Conservation (phyloP, 2,113 vertebrate species). For the Lepus timidus region DNA sequence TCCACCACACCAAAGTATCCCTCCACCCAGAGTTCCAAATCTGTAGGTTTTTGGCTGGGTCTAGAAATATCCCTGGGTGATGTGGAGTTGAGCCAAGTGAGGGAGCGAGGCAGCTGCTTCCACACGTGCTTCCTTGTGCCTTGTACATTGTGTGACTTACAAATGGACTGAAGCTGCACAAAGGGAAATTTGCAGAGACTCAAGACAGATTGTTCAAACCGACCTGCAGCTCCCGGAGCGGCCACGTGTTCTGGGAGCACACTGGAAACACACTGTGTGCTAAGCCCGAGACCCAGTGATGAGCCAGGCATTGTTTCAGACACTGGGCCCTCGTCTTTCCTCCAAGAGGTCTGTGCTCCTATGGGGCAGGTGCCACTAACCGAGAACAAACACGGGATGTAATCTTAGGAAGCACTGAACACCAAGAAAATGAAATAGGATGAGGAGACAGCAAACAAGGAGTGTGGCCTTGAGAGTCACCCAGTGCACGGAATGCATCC, state of each 20-base stretch:
- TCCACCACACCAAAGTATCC: background rate
- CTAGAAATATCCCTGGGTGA: constrained; percentile 42
- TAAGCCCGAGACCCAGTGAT: background rate
- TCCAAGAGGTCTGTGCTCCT: background rate
- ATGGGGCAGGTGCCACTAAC: background rate
- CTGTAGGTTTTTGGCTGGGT: constrained; percentile 41
- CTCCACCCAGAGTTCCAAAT: background rate
- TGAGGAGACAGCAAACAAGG: background rate
- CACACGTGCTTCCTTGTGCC: background rate
- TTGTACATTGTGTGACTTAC: background rate
- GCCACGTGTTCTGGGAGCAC: background rate
- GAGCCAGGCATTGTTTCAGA: background rate
- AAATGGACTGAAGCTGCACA: background rate
- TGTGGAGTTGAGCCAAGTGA: background rate
- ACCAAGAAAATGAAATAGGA: background rate
- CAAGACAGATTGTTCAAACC: background rate
- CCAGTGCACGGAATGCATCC: background rate
- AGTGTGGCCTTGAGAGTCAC: background rate
- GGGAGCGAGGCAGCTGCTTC: background rate
- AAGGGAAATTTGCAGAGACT: background rate
- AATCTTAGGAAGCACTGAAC: background rate
- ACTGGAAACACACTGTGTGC: background rate
- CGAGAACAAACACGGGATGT: background rate
- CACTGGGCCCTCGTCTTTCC: background rate
- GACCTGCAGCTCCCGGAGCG: background rate